Evolutionary conservation across 2,888 invertebrate species (phyloP), one percentile per base, ranked within the genome.

Genomic region (Chrysotoxum bicinctum): DNA sequence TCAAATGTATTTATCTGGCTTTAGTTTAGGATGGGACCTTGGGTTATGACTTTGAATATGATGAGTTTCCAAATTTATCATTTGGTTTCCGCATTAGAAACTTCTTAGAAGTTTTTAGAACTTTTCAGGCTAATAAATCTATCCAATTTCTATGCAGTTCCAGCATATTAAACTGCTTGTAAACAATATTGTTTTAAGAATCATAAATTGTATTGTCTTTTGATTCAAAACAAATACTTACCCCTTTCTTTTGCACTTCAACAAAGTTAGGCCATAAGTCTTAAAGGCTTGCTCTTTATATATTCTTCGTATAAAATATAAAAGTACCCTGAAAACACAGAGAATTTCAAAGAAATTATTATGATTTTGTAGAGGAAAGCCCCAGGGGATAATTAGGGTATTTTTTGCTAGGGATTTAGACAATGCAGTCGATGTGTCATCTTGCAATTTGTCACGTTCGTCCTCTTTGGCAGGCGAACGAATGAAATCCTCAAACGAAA

Each of bases 381-480:
- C 32, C 30, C 75, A 30, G 72, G 84, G 80, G 84, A 85, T 85
- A 85, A 85, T 85, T 85, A 85, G 76, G 48, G 35, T 52, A 75
- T 73, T 79, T 66, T 80, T 40, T 76, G n/a, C 66, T 16, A 32
- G 43, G 10, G 32, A 54, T 10, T 52, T 73, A 73, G 68, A 83
- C 82, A 85, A 76, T 72, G 75, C 80, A 80, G 88, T 88, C 90
- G 91, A 91, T 90, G 89, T 89, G 90, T 88, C 90, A 89, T 89
- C 89, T 87, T 90, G 89, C 92, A 92, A 92, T 92, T 92, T 91
- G 91, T 91, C 91, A 92, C 91, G 91, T 91, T 90, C 90, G 89
- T 89, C 88, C 89, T 90, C 88, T 89, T 89, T 88, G 87, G 87
- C 58, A 43, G 26, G 48, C 64, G 37, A 26, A 66, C 35, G 52